phyloP scores from a whole-genome alignment of 2,888 invertebrate genomes.

The Platerodrilus igneus region DNA sequence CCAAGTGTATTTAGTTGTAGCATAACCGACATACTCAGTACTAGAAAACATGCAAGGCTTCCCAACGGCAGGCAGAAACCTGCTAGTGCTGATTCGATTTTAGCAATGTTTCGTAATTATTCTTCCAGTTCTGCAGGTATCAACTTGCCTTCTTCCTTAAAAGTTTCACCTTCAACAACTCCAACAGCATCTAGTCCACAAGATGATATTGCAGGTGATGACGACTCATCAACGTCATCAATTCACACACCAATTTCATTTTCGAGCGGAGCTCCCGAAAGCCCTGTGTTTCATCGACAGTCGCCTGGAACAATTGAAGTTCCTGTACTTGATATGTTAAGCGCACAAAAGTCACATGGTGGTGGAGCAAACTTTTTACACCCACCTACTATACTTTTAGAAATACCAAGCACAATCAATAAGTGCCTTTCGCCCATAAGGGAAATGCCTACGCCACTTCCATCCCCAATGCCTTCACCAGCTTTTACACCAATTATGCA shows the following conservation, averaged over 20 bases:
- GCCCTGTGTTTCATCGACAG: constrained; percentile 52
- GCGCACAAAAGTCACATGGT: constrained; percentile 58
- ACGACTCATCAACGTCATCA: constrained; percentile 68
- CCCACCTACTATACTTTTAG: constrained; percentile 70
- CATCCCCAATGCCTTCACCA: constrained; percentile 68
- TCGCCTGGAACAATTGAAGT: constrained; percentile 51
- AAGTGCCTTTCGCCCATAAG: constrained; percentile 77
- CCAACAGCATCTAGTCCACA: constrained; percentile 73
- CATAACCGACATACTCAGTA: constrained; percentile 45
- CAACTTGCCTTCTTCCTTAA: constrained; percentile 58
- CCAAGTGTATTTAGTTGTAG: constrained; percentile 58
- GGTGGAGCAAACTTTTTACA: constrained; percentile 61
- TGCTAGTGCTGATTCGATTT: constrained; percentile 72
- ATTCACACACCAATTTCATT: constrained; percentile 58
- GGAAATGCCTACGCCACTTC: constrained; percentile 71
- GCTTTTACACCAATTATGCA: constrained; percentile 63
- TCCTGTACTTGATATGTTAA: constrained; percentile 64
- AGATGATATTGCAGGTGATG: constrained; percentile 64
- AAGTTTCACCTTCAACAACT: constrained; percentile 63
- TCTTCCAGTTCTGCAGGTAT: constrained; percentile 59
- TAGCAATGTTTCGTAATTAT: constrained; percentile 74
- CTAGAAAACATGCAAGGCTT: constrained; percentile 37
- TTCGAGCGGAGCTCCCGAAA: constrained; percentile 57
- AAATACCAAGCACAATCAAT: constrained; percentile 69
- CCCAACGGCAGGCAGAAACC: constrained; percentile 57